Evolutionary conservation across 2,888 invertebrate genomes (phyloP), one percentile per base, ranked within the genome.

Genomic region (Ormyrus pomaceus): DNA sequence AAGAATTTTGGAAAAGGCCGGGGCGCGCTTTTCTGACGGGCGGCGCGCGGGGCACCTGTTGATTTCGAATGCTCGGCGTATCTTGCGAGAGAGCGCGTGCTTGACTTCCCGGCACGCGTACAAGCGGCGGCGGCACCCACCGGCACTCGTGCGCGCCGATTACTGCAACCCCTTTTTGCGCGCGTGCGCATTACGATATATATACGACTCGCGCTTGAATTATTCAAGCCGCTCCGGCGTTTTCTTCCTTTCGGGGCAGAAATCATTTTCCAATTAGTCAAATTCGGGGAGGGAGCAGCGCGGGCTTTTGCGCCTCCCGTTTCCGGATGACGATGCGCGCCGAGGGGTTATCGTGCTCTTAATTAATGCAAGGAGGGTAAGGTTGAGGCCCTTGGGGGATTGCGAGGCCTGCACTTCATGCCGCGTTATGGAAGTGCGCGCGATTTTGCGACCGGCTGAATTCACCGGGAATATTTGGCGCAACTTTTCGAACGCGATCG

Each of bases 41-140:
- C 62, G 5, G 8, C 59, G 19, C 59, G 55, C 8, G 50, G 11
- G 65, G 56, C 77, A 77, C 77, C 77, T 77, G 77, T 77, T 77
- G 69, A 77, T 70, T 77, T 77, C 70, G 53, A 69, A 77, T 77
- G 65, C 74, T 48, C 19, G 48, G 58, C 65, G 73, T 65, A 50
- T 68, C 70, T 19, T 19, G 58, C 72, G 11, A 10, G 13, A 9
- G 13, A 9, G 11, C 70, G 13, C 59, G 34, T 11, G 59, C 34
- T 58, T 58, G 11, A 69, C 69, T 69, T 70, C 70, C 58, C 59
- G 70, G 56, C 69, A 48, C 19, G 59, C 19, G 59, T 19, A 6
- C 19, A 19, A 19, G 6, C 45, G 45, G 19, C 19, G 19, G 51
- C 59, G 59, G n/a, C 65, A 66, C 65, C 65, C 65, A 51, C 65